Conservation (phyloP, 1,140 invertebrate species). For the Diachasma alloeum region DNA sequence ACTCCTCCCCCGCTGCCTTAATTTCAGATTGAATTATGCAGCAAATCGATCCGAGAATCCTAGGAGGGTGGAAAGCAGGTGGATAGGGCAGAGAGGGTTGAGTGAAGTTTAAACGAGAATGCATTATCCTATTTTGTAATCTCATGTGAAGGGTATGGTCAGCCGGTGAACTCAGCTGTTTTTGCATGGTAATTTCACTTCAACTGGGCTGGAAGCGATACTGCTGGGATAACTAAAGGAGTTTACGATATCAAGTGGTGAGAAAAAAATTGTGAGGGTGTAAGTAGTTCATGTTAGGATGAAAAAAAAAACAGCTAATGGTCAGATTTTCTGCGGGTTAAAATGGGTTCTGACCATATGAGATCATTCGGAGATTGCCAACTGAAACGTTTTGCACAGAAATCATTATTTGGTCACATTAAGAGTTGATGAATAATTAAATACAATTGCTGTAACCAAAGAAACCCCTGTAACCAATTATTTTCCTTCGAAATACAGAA, state of each 20-base stretch:
- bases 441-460: neutral
- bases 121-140: constrained; percentile 10
- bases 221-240: neutral
- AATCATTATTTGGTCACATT: neutral
- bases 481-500: neutral
- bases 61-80: neutral
- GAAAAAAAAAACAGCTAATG: neutral
- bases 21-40: constrained; percentile 11
- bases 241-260: neutral
- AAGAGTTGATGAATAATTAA: neutral
- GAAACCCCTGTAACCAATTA: neutral
- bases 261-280: neutral
- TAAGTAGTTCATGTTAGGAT: neutral
- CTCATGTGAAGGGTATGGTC: neutral
- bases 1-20: neutral
- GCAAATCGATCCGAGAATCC: neutral
- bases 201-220: neutral
- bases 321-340: neutral
- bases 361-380: no score
- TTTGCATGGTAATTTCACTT: neutral
- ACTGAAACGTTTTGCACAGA: neutral
- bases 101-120: constrained; percentile 8
- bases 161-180: neutral
- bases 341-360: neutral
- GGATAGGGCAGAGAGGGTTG: neutral